Conservation (phyloP, 2,113 vertebrate genomes). For the Phyllostomus discolor region DNA sequence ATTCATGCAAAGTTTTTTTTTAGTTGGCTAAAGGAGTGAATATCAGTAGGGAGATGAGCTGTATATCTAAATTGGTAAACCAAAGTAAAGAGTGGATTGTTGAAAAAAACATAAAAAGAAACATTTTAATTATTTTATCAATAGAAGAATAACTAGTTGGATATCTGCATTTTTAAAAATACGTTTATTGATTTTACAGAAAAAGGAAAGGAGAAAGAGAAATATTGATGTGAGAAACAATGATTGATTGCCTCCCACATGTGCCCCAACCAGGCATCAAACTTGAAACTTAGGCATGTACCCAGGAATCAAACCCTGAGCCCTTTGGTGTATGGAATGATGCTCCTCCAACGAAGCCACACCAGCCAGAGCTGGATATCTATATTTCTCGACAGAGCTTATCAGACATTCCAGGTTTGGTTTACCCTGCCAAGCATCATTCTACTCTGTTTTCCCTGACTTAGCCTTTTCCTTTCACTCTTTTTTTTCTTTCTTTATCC, state of each 20-base stretch:
- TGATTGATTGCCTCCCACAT: too few species aligned
- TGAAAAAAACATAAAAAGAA: slow-evolving; percentile 38
- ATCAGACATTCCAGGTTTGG: background rate
- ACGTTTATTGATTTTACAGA: too few species aligned
- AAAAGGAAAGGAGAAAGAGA: too few species aligned
- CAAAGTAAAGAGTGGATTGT: slow-evolving; percentile 28
- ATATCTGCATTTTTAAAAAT: background rate
- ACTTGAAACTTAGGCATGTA: too few species aligned
- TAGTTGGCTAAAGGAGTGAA: slow-evolving; percentile 38
- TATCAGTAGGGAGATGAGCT: background rate
- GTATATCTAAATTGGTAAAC: background rate
- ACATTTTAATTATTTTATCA: slow-evolving; percentile 32
- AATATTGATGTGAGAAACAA: too few species aligned
- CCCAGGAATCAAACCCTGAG: too few species aligned
- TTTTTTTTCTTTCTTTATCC: background rate
- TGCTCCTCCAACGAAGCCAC: too few species aligned
- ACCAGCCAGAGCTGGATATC: background rate
- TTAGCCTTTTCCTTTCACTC: background rate
- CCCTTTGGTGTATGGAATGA: too few species aligned
- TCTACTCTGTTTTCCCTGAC: background rate
- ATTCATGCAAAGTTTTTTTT: slow-evolving; percentile 27
- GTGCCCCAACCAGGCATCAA: too few species aligned
- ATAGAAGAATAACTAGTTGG: slow-evolving; percentile 28
- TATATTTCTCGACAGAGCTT: background rate
- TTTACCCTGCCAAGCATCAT: background rate